Conservation (phyloP, 2,888 invertebrate species). For the Leucophenga montana region DNA sequence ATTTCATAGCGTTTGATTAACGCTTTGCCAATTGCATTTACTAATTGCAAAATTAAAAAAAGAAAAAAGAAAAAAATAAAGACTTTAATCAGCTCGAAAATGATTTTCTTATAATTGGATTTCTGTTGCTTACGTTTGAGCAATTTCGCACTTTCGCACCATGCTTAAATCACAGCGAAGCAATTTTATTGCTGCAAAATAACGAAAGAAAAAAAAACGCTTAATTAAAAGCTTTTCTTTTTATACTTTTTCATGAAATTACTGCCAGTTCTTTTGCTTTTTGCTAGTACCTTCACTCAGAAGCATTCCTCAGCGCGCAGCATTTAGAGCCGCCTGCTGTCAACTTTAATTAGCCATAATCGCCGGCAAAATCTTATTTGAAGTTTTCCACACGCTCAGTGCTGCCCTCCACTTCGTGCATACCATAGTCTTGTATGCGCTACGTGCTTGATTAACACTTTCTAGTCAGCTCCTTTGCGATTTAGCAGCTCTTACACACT, state of each 20-base stretch:
- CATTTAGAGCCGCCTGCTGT: slow-evolving; percentile 35
- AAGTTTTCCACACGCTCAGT: slow-evolving; percentile 45
- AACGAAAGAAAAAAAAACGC: no score
- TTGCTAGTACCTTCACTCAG: no score
- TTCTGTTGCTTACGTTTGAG: neutral
- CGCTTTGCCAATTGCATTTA: neutral
- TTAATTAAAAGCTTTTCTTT: no score
- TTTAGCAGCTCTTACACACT: slow-evolving; percentile 39
- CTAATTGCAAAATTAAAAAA: neutral
- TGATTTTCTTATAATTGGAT: slow-evolving; percentile 3
- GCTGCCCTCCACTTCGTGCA: slow-evolving; percentile 33
- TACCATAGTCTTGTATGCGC: no score
- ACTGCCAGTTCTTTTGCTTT: no score
- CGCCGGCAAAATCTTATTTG: slow-evolving; percentile 33
- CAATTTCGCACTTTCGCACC: neutral
- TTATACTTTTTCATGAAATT: no score
- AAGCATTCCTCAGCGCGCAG: slow-evolving; percentile 14
- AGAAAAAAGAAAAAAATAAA: no score
- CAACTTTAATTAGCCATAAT: slow-evolving; percentile 58
- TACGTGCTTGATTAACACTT: slow-evolving; percentile 55
- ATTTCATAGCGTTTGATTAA: neutral
- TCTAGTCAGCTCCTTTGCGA: no score
- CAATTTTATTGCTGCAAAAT: neutral
- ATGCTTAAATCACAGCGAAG: slow-evolving; percentile 9
- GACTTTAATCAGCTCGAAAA: no score